Evolutionary conservation across 2,797 vertebrate genomes (phyloP), one percentile per base, ranked within the genome.

Genomic region (Potorous gilbertii): DNA sequence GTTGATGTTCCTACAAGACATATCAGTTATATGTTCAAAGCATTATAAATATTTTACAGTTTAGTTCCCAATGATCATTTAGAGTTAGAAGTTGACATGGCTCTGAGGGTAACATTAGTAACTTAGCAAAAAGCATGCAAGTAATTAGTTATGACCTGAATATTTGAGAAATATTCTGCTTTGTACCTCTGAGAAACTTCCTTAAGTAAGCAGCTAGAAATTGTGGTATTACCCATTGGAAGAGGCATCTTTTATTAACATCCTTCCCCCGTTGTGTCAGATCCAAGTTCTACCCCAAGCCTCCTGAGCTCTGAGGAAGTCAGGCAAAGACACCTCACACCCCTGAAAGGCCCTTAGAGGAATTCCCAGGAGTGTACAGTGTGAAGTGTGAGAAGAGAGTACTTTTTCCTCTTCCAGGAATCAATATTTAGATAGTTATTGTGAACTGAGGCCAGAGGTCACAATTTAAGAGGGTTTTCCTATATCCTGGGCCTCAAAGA

Each of bases 301-400:
- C 14, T 40, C 40, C 66, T 81, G 40, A 54, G 55, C 18, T 29
- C 93, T 91, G 54, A 54, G 46, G 28, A 92, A 74, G 27, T 4
- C 87, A 91, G 54, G 27, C 93, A 94, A 92, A 81, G 50, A 55
- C 31, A 11, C 54, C 18, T 12, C 52, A 52, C 54, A 6, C 21
- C 40, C 59, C 29, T 81, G 40, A 74, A 55, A n/a, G 90, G n/a
- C 90, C 10, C 10, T 74, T 55, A 90, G 18, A 50, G 74, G 90
- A 13, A 96, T 52, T 96, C 95, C 95, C 91, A 57, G 24, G 1
- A 54, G 96, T 93, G 3, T 56, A 59, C 89, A 57, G 91, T 93
- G 92, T 89, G 92, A 97, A 59, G 50, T 27, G 14, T 46, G 92
- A 92, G 92, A 94, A 52, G 18, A 90, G 27, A 28, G 91, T 92